Conservation (phyloP, 1,140 invertebrate species). For the Saccostrea cuccullata region DNA sequence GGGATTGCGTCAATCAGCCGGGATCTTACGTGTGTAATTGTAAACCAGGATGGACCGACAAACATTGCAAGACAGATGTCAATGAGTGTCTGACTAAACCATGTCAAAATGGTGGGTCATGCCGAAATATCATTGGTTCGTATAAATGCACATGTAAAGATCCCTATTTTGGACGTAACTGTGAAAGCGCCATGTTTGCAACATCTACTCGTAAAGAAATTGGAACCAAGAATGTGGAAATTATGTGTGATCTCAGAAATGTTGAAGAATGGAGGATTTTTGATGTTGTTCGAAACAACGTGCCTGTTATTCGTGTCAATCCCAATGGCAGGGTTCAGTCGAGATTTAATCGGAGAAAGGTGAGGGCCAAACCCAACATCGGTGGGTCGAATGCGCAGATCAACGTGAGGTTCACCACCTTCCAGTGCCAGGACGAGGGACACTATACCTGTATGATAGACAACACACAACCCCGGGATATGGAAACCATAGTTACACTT, state of each 20-base stretch:
- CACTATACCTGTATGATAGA: slow-evolving; percentile 37
- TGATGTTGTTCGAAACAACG: slow-evolving; percentile 15
- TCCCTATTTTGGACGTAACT: slow-evolving; percentile 89
- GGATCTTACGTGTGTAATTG: slow-evolving; percentile 87
- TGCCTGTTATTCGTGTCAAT: background rate
- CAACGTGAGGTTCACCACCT: background rate
- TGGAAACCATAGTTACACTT: slow-evolving; percentile 21
- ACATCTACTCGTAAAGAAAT: background rate
- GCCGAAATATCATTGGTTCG: slow-evolving; percentile 85
- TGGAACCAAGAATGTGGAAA: background rate
- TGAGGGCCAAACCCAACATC: background rate
- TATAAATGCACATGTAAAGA: slow-evolving; percentile 83
- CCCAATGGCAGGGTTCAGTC: slow-evolving; percentile 8
- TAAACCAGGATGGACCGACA: background rate
- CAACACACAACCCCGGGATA: background rate
- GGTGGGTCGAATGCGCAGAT: background rate
- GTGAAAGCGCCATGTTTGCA: slow-evolving; percentile 82
- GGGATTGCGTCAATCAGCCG: slow-evolving; percentile 90
- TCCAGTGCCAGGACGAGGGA: slow-evolving; percentile 39
- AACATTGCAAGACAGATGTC: slow-evolving; percentile 26
- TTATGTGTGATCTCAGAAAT: slow-evolving; percentile 37
- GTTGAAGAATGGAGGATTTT: slow-evolving; percentile 34
- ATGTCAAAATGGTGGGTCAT: slow-evolving; percentile 96
- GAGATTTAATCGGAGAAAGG: slow-evolving; percentile 8
- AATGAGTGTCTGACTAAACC: slow-evolving; percentile 79